These are phyloP conservation scores for Tachycineta bicolor DNA, from an alignment of 2,113 vertebrate genomes.

Conservation along the genomic window DNA sequence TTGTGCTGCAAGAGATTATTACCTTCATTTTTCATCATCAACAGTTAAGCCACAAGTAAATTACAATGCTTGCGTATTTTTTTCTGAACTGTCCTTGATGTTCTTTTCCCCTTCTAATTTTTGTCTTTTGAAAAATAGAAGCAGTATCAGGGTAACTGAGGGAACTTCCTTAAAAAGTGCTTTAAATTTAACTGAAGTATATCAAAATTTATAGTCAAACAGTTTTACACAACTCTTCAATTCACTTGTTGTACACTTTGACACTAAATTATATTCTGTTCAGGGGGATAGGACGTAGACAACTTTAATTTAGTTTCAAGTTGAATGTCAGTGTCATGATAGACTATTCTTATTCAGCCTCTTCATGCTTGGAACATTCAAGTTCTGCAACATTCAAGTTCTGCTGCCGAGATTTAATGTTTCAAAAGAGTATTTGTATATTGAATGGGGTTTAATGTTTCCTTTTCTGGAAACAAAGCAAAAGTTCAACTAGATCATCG, in stretches of 20 bases:
- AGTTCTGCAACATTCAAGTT: neutral
- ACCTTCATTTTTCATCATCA: neutral
- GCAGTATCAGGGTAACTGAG: neutral
- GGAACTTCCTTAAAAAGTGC: neutral
- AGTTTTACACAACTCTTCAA: neutral
- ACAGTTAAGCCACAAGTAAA: neutral
- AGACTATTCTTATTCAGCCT: rapidly evolving
- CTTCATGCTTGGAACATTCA: neutral
- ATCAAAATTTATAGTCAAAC: neutral
- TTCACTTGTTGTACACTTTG: neutral
- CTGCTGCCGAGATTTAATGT: neutral
- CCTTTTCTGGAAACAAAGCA: neutral
- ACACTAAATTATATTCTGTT: neutral
- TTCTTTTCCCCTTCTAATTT: neutral
- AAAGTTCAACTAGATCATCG: neutral
- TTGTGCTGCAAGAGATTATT: neutral
- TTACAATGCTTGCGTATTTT: neutral
- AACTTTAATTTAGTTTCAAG: neutral
- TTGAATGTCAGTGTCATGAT: neutral
- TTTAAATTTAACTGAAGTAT: neutral
- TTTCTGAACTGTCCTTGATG: neutral
- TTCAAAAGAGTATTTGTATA: neutral
- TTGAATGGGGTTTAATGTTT: neutral
- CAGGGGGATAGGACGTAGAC: neutral
- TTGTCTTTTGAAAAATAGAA: neutral